Percentiles rank a stretch among this genome's conserved stretches.
phyloP scores from a whole-genome alignment of 2,888 invertebrate genomes.

The Hecatera dysodea region DNA sequence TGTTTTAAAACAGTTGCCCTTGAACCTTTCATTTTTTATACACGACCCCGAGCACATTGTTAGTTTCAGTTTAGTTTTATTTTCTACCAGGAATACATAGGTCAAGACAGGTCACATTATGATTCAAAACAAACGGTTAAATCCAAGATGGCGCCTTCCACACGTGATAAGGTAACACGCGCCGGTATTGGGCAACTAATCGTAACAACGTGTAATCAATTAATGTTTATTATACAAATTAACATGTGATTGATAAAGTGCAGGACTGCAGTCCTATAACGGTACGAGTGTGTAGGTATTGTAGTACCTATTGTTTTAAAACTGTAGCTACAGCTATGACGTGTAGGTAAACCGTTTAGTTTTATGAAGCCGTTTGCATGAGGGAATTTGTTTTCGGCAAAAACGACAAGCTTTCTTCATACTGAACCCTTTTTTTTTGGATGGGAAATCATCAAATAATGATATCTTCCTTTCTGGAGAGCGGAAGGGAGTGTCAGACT shows the following conservation, averaged over 20 bases:
- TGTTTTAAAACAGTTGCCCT: too few species aligned
- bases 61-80: too few species aligned
- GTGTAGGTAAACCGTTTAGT: not conserved
- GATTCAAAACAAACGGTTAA: not conserved
- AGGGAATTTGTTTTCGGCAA: too few species aligned
- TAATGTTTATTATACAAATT: constrained; percentile 47
- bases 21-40: too few species aligned
- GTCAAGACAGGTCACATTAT: not conserved
- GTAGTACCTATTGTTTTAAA: constrained; percentile 4
- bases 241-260: constrained; percentile 39
- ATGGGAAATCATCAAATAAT: too few species aligned
- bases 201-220: constrained; percentile 48
- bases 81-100: not conserved
- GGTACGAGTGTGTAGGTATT: constrained; percentile 11
- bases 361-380: not conserved
- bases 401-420: too few species aligned
- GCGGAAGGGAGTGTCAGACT: too few species aligned
- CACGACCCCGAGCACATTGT: too few species aligned
- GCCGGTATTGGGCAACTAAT: constrained; percentile 39
- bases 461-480: too few species aligned
- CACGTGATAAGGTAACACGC: constrained; percentile 50
- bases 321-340: not conserved
- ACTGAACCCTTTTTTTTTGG: too few species aligned
- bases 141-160: constrained; percentile 1
- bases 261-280: constrained; percentile 26